phyloP scores from a whole-genome alignment of 2,888 invertebrate genomes.

The Xestia ashworthii region DNA sequence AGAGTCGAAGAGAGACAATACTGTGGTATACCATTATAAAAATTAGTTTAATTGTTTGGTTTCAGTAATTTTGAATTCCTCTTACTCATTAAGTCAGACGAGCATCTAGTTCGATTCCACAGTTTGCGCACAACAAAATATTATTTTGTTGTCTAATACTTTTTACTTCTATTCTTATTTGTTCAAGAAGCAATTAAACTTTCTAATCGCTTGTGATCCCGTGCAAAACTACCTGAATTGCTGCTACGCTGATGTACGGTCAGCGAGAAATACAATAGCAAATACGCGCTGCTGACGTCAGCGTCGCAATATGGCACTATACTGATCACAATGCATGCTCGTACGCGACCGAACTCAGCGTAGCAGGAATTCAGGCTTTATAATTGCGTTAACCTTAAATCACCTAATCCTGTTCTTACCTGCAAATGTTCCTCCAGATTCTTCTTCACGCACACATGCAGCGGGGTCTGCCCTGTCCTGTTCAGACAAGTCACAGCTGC shows the following conservation, averaged over 20 bases:
- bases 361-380: neutral
- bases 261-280: too few species aligned
- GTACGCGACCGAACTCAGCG: too few species aligned
- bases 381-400: neutral
- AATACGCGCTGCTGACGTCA: too few species aligned
- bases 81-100: neutral
- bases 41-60: neutral
- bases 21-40: neutral
- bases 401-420: slow-evolving; percentile 63
- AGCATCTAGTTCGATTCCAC: neutral
- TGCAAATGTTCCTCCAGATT: slow-evolving; percentile 84
- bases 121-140: neutral
- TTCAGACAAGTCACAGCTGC: slow-evolving; percentile 84
- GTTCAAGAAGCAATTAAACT: neutral
- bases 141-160: too few species aligned
- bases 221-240: neutral
- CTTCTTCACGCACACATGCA: slow-evolving; percentile 88
- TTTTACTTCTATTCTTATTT: too few species aligned
- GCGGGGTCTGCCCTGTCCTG: slow-evolving; percentile 85
- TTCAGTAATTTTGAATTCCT: neutral
- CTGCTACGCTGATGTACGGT: too few species aligned
- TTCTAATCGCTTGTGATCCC: neutral
- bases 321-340: too few species aligned
- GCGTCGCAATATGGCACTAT: too few species aligned
- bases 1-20: too few species aligned